Evolutionary conservation across 2,888 invertebrate species (phyloP).

Genomic region (Byasa hedistus): DNA sequence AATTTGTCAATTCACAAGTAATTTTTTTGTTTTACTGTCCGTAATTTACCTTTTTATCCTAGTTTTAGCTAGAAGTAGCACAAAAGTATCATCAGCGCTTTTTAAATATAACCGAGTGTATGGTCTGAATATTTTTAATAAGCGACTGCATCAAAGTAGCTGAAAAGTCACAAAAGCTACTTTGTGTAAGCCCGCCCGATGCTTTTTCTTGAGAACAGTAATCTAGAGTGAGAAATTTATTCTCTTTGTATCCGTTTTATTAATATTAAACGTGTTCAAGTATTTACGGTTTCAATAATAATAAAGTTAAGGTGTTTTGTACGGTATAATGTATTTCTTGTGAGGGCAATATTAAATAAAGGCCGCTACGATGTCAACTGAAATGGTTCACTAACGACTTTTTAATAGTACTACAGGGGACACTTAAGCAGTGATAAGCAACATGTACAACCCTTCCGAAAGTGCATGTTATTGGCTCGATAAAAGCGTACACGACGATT

Average conservation of each 20-base stretch:
- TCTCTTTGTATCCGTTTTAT: slow-evolving; percentile 3
- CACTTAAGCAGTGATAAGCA: slow-evolving; percentile 40
- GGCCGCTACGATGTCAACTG: slow-evolving; percentile 24
- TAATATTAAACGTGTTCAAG: slow-evolving; percentile 7
- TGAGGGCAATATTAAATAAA: slow-evolving; percentile 27
- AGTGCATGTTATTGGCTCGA: slow-evolving; percentile 18
- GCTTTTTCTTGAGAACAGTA: slow-evolving; percentile 12
- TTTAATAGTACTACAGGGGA: slow-evolving; percentile 48
- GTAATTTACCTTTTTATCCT: not conserved
- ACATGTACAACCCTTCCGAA: slow-evolving; percentile 31
- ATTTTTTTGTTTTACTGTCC: not conserved
- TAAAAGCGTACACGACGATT: slow-evolving; percentile 6
- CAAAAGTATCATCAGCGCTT: not conserved
- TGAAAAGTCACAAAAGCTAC: slow-evolving; percentile 3
- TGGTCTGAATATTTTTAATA: slow-evolving; percentile 23
- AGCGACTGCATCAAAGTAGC: slow-evolving; percentile 23
- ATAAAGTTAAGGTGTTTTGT: slow-evolving; percentile 21
- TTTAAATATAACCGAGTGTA: slow-evolving; percentile 8
- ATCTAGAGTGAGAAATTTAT: slow-evolving; percentile 6
- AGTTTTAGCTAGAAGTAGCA: not conserved
- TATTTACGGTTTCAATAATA: slow-evolving; percentile 21
- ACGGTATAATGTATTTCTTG: slow-evolving; percentile 32
- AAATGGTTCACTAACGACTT: slow-evolving; percentile 47
- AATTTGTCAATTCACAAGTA: no score
- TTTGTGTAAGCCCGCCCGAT: slow-evolving; percentile 13